Base-by-base conservation (phyloP, 2,888 invertebrate species). In the Aphidius colemani region DNA sequence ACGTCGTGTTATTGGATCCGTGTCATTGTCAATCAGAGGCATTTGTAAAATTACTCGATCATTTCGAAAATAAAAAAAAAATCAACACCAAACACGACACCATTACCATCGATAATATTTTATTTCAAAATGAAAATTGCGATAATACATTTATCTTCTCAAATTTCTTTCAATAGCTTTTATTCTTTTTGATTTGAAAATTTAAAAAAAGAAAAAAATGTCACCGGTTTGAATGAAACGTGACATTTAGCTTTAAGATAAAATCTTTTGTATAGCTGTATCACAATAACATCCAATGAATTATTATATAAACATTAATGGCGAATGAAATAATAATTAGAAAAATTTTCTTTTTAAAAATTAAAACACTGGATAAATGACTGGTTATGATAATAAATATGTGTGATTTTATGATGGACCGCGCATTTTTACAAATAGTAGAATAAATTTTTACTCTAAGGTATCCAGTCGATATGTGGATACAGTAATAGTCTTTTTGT, bases 381-480 rank as follows among this genome's bases (percentile, higher is more conserved):
- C 30, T 30, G 30, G 30, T 30, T 30, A 30, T 30, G 30, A 30
- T 30, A 18, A 18, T 18, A 64, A n/a, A n/a, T n/a, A 67, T 63
- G 67, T 59, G 67, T 70, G 70, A 59, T 66, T 68, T 62, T 66
- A 61, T 65, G 72, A 53, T 65, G 71, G 50, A 71, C 68, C 68
- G 68, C 72, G 71, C 74, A 73, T 76, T 76, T 76, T 72, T 71
- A 75, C 69, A 71, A 10, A n/a, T 53, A 41, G 41, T 50, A 62
- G n/a, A 49, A 58, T 30, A 48, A 30, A 48, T 46, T n/a, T 30
- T 72, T 74, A 59, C 70, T 69, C 59, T 73, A 74, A 68, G 53
- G 67, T 71, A 69, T 71, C 66, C 64, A 69, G 64, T 70, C 60
- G 69, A 70, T 69, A 65, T 62, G 61, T 67, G 69, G 64, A 69